Percentiles rank a stretch among this genome's conserved stretches.
Conservation (phyloP, 2,113 vertebrate species). For the Hucho hucho region DNA sequence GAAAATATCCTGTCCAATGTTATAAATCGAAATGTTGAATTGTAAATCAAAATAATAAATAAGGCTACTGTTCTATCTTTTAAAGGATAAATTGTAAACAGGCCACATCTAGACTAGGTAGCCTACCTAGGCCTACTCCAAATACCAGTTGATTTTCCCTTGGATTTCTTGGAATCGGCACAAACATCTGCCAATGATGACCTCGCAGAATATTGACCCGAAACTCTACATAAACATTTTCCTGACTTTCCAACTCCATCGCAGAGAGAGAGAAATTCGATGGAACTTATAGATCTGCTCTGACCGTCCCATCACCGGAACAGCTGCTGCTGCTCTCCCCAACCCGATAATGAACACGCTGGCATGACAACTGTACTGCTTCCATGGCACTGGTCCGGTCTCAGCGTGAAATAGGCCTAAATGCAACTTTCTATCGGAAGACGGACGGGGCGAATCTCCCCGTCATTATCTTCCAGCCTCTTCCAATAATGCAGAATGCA, state of each 20-base stretch:
- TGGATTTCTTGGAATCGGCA: constrained; percentile 26
- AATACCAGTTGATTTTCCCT: not conserved
- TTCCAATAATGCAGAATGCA: too few species aligned
- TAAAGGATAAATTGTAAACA: not conserved
- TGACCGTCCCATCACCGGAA: constrained; percentile 58
- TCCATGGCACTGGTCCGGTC: too few species aligned
- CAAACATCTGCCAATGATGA: constrained; percentile 61
- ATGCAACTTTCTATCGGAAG: too few species aligned
- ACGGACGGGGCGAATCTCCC: too few species aligned
- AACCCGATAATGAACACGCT: constrained; percentile 53
- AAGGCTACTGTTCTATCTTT: too few species aligned
- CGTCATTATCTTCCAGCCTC: too few species aligned
- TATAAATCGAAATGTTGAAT: too few species aligned
- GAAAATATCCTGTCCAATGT: too few species aligned
- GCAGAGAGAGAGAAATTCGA: constrained; percentile 69
- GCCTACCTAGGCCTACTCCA: not conserved
- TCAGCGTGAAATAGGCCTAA: too few species aligned
- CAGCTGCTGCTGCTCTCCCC: constrained; percentile 71
- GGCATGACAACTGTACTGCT: constrained; percentile 17
- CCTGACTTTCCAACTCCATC: constrained; percentile 71
- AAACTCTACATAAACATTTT: constrained; percentile 78
- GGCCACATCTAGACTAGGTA: not conserved
- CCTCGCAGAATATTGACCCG: constrained; percentile 66
- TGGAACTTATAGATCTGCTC: constrained; percentile 75
- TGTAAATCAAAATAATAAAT: too few species aligned